Evolutionary conservation across 2,888 invertebrate genomes (phyloP).

Genomic region (Helicoverpa assulta): DNA sequence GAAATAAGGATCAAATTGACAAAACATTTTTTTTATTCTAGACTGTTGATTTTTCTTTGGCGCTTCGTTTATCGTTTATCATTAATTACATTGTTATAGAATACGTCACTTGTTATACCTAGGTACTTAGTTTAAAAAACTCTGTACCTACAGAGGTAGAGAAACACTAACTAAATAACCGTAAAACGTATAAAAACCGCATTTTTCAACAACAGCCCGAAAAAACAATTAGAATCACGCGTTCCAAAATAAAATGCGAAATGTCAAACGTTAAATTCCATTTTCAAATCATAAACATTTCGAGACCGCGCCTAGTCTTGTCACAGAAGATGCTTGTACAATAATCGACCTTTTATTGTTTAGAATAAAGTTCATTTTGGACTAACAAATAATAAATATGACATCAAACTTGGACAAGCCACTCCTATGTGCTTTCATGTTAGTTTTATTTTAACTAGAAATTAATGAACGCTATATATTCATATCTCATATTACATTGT

Average conservation of each 20-base stretch:
- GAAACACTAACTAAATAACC: conserved; percentile 7
- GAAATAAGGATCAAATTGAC: background rate
- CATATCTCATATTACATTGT: too few relatives aligned
- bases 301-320: conserved; percentile 60
- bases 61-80: too few relatives aligned
- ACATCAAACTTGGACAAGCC: conserved; percentile 54
- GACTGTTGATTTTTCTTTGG: too few relatives aligned
- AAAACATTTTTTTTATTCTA: too few relatives aligned
- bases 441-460: conserved; percentile 32
- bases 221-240: conserved; percentile 37
- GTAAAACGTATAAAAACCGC: conserved; percentile 28
- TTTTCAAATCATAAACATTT: conserved; percentile 71
- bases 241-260: conserved; percentile 64
- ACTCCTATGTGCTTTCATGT: conserved; percentile 49
- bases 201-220: conserved; percentile 22
- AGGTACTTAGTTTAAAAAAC: too few relatives aligned
- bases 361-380: conserved; percentile 29
- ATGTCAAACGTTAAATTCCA: conserved; percentile 76
- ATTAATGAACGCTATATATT: conserved; percentile 10
- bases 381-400: conserved; percentile 36
- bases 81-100: too few relatives aligned
- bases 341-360: conserved; percentile 6
- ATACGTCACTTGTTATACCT: too few relatives aligned
- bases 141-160: too few relatives aligned
- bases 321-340: conserved; percentile 18